Base-by-base conservation (phyloP, 2,113 vertebrate genomes). In the Nycticebus coucang region DNA sequence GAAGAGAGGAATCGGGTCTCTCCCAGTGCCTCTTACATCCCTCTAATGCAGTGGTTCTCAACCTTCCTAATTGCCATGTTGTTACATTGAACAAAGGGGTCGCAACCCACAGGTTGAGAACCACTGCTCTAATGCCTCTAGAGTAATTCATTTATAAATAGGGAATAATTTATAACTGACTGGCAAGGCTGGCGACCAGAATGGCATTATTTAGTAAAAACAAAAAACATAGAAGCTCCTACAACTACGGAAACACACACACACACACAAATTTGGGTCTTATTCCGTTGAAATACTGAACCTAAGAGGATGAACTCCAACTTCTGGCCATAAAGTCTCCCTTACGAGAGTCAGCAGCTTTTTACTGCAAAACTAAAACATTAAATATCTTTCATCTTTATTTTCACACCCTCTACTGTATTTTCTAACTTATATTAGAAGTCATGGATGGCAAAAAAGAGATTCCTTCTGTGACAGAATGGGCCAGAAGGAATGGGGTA, bases 191-290 rank as follows among this genome's bases (percentile, higher is more conserved):
- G 13, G 19, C 57, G 57, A 83, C 62, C 87, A 86, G 74, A 66
- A 82, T 45, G 19, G 5, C 57, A 60, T 68, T 92, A 75, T 74
- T 89, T 50, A 45, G 41, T 37, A 75, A 77, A 35, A 92, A 64
- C 24, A 92, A 57, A 74, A 93, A 94, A 53, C 74, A 55, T 50
- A 93, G 72, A 78, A 89, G 53, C 64, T 79, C 30, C 78, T 77
- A 69, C 7, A 64, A 77, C n/a, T 10, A 33, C 53, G 6, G 17
- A 57, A 85, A 41, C 1, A 45, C 57, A 35, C 21, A 50, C 45
- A 17, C 19, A 68, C 1, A 45, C 35, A 35, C 12, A 62, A 74
- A 74, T 60, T 15, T 24, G 57, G 59, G 37, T 91, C 41, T 74
- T 68, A 13, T 35, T 91, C 77, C 45, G 37, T 89, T 69, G 68